Percentiles rank a stretch among this genome's conserved stretches.
Conservation (phyloP, 2,113 vertebrate species). For the Panthera uncia region DNA sequence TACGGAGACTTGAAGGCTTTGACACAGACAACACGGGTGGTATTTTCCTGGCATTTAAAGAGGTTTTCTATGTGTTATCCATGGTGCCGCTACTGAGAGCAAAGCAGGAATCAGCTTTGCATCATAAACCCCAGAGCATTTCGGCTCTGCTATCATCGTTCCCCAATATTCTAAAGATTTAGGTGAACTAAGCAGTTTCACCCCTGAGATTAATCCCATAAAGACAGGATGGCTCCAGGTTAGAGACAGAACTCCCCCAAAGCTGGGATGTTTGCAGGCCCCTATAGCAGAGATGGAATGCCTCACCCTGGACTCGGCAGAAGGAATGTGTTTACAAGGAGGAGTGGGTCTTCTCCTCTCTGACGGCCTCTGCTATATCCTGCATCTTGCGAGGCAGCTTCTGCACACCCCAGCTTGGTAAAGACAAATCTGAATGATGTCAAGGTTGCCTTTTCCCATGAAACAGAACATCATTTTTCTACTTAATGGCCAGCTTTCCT, state of each 20-base stretch:
- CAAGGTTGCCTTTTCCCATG: background rate
- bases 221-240: background rate
- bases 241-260: background rate
- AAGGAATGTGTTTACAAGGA: background rate
- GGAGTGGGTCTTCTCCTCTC: fast-evolving
- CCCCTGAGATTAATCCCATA: background rate
- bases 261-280: too few relatives aligned
- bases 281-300: background rate
- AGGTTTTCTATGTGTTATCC: background rate
- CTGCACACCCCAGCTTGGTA: too few relatives aligned
- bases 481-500: background rate
- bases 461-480: background rate
- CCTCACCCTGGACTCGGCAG: fast-evolving
- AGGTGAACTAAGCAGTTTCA: background rate
- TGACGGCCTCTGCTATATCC: fast-evolving
- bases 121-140: background rate
- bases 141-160: background rate
- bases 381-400: fast-evolving
- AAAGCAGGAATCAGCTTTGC: background rate
- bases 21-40: background rate
- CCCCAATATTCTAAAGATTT: background rate
- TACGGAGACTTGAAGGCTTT: background rate
- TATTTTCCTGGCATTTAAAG: background rate
- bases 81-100: background rate
- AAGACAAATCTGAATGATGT: background rate